Conservation (phyloP, 64 coral and sea anemone species). For the Astreopora myriophthalma region DNA sequence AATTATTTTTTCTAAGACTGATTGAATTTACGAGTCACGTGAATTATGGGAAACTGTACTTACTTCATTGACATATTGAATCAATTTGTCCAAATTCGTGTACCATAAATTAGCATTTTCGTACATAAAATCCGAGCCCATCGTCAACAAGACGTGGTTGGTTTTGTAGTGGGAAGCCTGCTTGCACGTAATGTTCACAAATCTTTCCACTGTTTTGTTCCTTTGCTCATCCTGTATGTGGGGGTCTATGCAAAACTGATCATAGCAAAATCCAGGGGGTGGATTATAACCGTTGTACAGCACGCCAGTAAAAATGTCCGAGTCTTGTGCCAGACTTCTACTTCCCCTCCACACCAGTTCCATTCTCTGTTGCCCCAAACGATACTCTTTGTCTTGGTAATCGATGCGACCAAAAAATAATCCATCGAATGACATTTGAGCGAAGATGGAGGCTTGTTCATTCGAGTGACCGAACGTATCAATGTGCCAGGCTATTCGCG, state of each 20-base stretch:
- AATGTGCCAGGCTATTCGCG: slow-evolving; percentile 71
- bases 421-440: slow-evolving; percentile 79
- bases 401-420: slow-evolving; percentile 76
- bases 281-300: slow-evolving; percentile 65
- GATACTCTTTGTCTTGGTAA: slow-evolving; percentile 40
- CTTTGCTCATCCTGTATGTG: slow-evolving; percentile 42
- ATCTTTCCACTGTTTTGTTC: slow-evolving; percentile 27
- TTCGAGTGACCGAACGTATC: slow-evolving; percentile 76
- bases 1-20: neutral
- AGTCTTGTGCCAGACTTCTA: slow-evolving; percentile 51
- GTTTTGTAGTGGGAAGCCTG: slow-evolving; percentile 64
- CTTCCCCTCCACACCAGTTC: slow-evolving; percentile 75
- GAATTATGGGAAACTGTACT: neutral
- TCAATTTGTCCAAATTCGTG: slow-evolving; percentile 71
- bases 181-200: slow-evolving; percentile 2
- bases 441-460: slow-evolving; percentile 71
- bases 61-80: slow-evolving; percentile 61
- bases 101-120: slow-evolving; percentile 74
- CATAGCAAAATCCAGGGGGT: slow-evolving; percentile 59
- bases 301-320: slow-evolving; percentile 72
- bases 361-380: slow-evolving; percentile 56
- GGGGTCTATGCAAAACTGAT: slow-evolving; percentile 53
- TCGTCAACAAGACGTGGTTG: slow-evolving; percentile 57
- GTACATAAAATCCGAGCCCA: slow-evolving; percentile 81
- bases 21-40: neutral